Evolutionary conservation across 1,140 invertebrate genomes (phyloP).

Genomic region (Marisa cornuarietis): DNA sequence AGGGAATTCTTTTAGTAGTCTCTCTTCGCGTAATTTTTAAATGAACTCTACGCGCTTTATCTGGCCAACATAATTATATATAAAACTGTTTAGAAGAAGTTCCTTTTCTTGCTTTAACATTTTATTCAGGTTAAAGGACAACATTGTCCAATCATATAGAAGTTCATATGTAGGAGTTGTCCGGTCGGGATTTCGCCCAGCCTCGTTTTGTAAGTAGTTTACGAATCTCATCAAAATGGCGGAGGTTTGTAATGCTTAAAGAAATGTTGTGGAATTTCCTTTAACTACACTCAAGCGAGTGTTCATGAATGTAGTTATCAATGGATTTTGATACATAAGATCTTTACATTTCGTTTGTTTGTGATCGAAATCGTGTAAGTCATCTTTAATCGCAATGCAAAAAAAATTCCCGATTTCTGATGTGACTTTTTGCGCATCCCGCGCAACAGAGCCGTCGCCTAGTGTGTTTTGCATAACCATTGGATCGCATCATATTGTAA

Average conservation of each 20-base stretch:
- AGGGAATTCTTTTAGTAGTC: not conserved
- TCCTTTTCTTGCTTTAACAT: not conserved
- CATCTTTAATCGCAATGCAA: not conserved
- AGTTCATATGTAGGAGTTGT: not conserved
- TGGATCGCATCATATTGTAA: not conserved
- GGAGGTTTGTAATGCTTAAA: slow-evolving; percentile 25
- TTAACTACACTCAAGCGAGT: not conserved
- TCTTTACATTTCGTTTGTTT: not conserved
- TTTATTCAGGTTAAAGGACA: not conserved
- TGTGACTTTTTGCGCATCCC: slow-evolving; percentile 13
- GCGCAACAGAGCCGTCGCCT: slow-evolving; percentile 19
- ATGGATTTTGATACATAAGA: not conserved
- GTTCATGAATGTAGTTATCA: not conserved
- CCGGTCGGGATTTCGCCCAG: slow-evolving; percentile 28
- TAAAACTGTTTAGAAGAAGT: too few species aligned
- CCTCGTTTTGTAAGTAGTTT: slow-evolving; percentile 56
- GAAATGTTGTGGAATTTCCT: slow-evolving; percentile 1
- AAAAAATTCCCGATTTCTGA: slow-evolving; percentile 8
- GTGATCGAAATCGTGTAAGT: not conserved
- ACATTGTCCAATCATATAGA: slow-evolving; percentile 12
- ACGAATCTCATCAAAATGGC: slow-evolving; percentile 45
- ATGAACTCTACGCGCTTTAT: too few species aligned
- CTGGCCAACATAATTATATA: too few species aligned
- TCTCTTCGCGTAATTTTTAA: too few species aligned
- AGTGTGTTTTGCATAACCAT: slow-evolving; percentile 1